Evolutionary conservation across 2,797 vertebrate genomes (phyloP), one percentile per base, ranked within the genome.

Genomic region (Onychomys arenicola): DNA sequence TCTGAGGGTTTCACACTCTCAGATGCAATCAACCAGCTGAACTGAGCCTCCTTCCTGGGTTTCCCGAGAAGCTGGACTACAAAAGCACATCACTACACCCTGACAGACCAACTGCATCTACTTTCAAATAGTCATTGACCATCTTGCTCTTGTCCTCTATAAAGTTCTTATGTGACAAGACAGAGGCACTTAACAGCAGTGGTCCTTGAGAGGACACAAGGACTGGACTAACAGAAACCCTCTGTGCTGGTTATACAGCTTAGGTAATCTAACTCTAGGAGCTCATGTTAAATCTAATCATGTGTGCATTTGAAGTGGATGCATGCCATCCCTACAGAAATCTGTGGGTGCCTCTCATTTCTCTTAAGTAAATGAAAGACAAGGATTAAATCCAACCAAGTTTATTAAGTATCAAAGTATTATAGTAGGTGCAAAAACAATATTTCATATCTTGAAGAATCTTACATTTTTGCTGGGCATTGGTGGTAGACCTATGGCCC

Each of bases 331-430:
- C 65, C 80, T 77, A 80, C 87, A 95, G n/a, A 91, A 67, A 89
- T 69, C 37, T 81, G 10, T 65, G 75, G 84, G 12, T 29, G 32
- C 32, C 49, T 95, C 82, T 37, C n/a, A 84, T 73, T 90, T 89
- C 94, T 89, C 25, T 95, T 69, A 90, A 76, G 78, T 59, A 93
- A 95, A 93, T 77, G 91, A 96, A 92, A 94, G n/a, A 69, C 49
- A 91, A 19, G 0, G 23, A 63, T 67, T 90, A 55, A 65, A 91
- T 89, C 59, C 23, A 92, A 94, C 85, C 55, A 90, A 2, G 78
- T 43, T 69, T 90, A 63, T 63, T 80, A 96, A 81, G 69, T 90
- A 67, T 17, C 25, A 75, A 93, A 93, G 14, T 13, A 89, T 49
- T 61, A 19, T 59, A 91, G 57, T 25, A 76, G 63, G 21, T 25